Percentiles rank a stretch among this genome's conserved stretches.
Evolutionary conservation across 2,888 invertebrate genomes (phyloP).

Genomic region (Callosobruchus maculatus): DNA sequence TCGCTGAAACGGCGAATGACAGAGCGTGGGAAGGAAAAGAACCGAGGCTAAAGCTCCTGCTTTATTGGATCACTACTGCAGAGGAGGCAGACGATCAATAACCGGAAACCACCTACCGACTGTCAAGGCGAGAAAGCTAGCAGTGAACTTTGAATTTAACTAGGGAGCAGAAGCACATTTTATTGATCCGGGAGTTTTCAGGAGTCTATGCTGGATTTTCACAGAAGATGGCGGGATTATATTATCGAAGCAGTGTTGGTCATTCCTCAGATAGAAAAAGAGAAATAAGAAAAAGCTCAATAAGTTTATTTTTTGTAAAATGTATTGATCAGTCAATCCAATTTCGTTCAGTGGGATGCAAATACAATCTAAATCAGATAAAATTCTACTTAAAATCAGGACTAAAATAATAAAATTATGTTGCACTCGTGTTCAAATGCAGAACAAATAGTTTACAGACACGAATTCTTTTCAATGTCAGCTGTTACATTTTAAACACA

Average conservation of each 20-base stretch:
- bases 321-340: no score
- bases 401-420: not conserved
- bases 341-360: no score
- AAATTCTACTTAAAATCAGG: not conserved
- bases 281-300: no score
- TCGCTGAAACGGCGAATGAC: not conserved
- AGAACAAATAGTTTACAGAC: not conserved
- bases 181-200: not conserved
- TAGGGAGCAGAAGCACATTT: not conserved
- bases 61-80: not conserved
- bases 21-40: not conserved
- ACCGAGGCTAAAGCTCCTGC: not conserved
- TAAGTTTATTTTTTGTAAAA: no score
- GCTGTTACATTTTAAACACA: not conserved
- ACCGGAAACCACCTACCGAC: not conserved
- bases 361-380: no score
- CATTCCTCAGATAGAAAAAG: no score
- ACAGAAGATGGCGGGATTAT: not conserved
- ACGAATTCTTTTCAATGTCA: not conserved
- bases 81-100: not conserved
- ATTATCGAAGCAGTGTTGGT: no score
- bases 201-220: not conserved
- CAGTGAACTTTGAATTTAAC: not conserved
- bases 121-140: not conserved
- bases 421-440: not conserved